Evolutionary conservation across 2,113 vertebrate species (phyloP).

Genomic region (Amphiprion ocellaris): DNA sequence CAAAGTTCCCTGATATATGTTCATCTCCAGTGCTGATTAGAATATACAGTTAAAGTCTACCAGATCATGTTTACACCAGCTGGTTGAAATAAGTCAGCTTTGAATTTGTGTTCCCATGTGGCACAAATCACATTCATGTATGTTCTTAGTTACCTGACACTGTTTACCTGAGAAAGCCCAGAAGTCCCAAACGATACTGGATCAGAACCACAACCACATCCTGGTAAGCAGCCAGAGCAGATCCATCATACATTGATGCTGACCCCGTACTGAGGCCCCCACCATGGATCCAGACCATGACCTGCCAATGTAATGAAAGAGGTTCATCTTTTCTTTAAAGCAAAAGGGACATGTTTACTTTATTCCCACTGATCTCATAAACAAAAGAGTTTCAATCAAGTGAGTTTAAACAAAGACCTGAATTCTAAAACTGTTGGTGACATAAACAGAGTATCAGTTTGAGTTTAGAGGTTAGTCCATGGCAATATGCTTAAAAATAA

Average conservation of each 20-base stretch:
- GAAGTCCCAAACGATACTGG: slow-evolving; percentile 88
- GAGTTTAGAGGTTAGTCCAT: neutral
- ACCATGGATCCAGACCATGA: slow-evolving; percentile 92
- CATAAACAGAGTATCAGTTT: neutral
- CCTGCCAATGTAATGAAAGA: slow-evolving; percentile 74
- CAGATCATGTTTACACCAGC: neutral
- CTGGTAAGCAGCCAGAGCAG: slow-evolving; percentile 87
- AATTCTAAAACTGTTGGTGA: neutral
- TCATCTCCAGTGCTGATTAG: slow-evolving; percentile 88
- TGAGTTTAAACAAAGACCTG: neutral
- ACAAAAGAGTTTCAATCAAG: too few species aligned
- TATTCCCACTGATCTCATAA: too few species aligned
- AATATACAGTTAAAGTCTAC: slow-evolving; percentile 2
- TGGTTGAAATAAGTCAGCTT: neutral
- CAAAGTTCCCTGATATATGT: slow-evolving; percentile 88
- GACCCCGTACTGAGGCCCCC: slow-evolving; percentile 78
- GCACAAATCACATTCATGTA: neutral
- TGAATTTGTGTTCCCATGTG: neutral
- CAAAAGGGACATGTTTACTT: too few species aligned
- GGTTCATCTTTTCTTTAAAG: too few species aligned
- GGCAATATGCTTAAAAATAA: neutral
- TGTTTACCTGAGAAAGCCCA: slow-evolving; percentile 89
- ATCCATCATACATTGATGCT: slow-evolving; percentile 85
- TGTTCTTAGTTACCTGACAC: too few species aligned
- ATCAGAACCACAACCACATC: slow-evolving; percentile 88